Conservation (phyloP, 2,113 vertebrate species). For the Spea multiplicata region DNA sequence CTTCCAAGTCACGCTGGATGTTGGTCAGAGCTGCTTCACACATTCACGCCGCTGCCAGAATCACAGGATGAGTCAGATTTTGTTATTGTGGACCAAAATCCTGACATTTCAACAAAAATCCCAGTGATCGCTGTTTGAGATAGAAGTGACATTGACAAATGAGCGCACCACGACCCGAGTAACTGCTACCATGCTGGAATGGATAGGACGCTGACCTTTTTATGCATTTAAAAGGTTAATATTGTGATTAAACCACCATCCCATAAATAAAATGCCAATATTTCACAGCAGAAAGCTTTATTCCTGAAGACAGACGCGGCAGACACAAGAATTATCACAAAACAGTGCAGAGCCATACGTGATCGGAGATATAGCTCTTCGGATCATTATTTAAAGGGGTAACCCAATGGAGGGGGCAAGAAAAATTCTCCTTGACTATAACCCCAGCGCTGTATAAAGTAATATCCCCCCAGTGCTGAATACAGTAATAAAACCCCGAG, state of each 20-base stretch:
- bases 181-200: not conserved
- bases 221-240: constrained; percentile 11
- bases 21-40: constrained; percentile 9
- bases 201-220: not conserved
- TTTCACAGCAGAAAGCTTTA: not conserved
- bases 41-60: constrained; percentile 11
- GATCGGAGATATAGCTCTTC: not conserved
- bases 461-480: too few species aligned
- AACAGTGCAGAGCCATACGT: not conserved
- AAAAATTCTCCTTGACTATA: not conserved
- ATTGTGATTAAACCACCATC: not conserved
- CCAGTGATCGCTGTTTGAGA: not conserved
- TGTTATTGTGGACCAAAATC: constrained; percentile 24
- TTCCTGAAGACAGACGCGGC: not conserved
- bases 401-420: not conserved
- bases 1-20: constrained; percentile 21
- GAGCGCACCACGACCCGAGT: not conserved
- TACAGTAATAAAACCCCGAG: too few species aligned
- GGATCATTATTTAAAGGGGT: not conserved
- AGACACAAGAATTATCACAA: not conserved
- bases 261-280: not conserved
- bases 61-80: constrained; percentile 25
- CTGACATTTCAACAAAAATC: constrained; percentile 12
- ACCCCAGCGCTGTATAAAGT: too few species aligned
- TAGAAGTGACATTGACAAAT: not conserved